A percentile compares a stretch with the other conserved stretches of the same genome.
Evolutionary conservation across 2,888 invertebrate genomes (phyloP).

Genomic region (Drosophila borealis): DNA sequence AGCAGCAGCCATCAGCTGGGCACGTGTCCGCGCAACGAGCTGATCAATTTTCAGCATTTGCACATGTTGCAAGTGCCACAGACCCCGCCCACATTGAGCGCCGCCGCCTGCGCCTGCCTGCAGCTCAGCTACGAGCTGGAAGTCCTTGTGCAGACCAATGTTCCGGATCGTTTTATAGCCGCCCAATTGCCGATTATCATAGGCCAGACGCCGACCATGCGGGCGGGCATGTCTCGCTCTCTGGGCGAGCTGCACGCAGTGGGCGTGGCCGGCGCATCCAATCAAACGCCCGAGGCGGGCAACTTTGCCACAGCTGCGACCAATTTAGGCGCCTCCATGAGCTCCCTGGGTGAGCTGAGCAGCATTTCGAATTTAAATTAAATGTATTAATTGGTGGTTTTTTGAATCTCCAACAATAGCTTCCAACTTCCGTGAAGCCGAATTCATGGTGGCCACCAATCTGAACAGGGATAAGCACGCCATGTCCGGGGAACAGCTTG

Average conservation of each 20-base stretch:
- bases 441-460: slow-evolving; percentile 74
- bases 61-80: slow-evolving; percentile 68
- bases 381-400: no score
- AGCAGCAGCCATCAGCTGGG: slow-evolving; percentile 55
- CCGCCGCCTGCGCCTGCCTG: slow-evolving; percentile 67
- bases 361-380: not conserved
- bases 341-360: slow-evolving; percentile 61
- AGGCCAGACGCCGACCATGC: slow-evolving; percentile 34
- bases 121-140: slow-evolving; percentile 79
- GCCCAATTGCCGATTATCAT: slow-evolving; percentile 71
- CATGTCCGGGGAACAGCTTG: slow-evolving; percentile 62
- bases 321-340: slow-evolving; percentile 56
- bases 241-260: slow-evolving; percentile 16
- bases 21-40: slow-evolving; percentile 39
- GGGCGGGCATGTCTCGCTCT: not conserved
- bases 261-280: slow-evolving; percentile 41
- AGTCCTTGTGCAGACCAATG: slow-evolving; percentile 57
- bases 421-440: slow-evolving; percentile 76
- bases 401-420: slow-evolving; percentile 21
- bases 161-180: slow-evolving; percentile 55
- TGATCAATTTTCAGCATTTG: slow-evolving; percentile 67
- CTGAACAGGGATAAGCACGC: slow-evolving; percentile 72
- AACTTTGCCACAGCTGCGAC: slow-evolving; percentile 8
- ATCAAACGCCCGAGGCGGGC: slow-evolving; percentile 36
- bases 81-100: slow-evolving; percentile 62